Evolutionary conservation across 1,140 invertebrate species (phyloP), one percentile per base, ranked within the genome.

Genomic region (Armadillidium nasatum): DNA sequence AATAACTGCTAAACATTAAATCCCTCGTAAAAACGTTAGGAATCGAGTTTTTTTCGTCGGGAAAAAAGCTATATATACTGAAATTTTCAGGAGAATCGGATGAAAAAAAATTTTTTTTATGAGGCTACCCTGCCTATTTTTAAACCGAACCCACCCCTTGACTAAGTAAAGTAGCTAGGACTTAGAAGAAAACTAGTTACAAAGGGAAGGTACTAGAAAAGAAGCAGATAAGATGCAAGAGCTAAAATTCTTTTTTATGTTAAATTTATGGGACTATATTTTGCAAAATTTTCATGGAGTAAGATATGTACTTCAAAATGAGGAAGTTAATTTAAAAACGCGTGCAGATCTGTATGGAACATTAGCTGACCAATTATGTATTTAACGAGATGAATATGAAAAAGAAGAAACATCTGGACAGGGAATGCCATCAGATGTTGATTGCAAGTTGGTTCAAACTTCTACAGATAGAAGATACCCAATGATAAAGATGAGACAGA

Each of bases 181-280:
- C n/a, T n/a, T n/a, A 33, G 33, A 1, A 1, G 33, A 33, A 33
- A 6, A 33, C 33, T 6, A 33, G 33, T 33, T 6, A 33, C 33
- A 33, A 33, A 33, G 6, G 33, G 33, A 6, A 33, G 33, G 6
- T 6, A 33, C 33, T 33, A 33, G 33, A 33, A 33, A 6, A 33
- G 33, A 33, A 6, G 33, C 33, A 76, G 54, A 79, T 76, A 80
- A 78, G 45, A 79, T 82, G 67, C 74, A 81, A 80, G 71, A 81
- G 69, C 43, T 82, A 79, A 78, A 81, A 81, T 81, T 80, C 66
- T 73, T 79, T 80, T 80, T 82, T 68, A 78, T 80, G 74, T 78
- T 76, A 44, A 78, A 43, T 71, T 78, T 81, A 78, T 80, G 76
- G 70, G 72, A 78, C 73, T 10, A 73, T 60, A 75, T 80, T 73